Base-by-base conservation (phyloP, 2,113 vertebrate species). In the Strix uralensis region DNA sequence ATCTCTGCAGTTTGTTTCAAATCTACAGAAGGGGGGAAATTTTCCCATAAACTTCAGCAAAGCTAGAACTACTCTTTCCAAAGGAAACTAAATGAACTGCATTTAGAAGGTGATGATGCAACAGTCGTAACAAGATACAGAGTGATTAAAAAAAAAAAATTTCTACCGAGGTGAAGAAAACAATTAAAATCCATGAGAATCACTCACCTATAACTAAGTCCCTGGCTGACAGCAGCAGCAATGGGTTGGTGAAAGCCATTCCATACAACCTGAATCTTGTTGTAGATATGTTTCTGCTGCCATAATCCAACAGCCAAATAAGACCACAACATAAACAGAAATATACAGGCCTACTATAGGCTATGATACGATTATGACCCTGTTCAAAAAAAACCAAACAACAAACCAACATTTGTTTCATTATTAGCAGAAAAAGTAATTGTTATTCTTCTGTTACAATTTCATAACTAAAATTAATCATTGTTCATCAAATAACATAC, bases 331-430 rank as follows among this genome's bases (percentile, higher is more conserved):
- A 99, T 92, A 99, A 97, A 98, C 99, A 99, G 98, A 99, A 99
- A 98, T 99, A 99, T 97, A 99, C 99, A 71, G 99, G 99, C 97
- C 99, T 98, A 98, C 99, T 99, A 98, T 99, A 99, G 59, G 99
- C 99, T 95, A 99, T 99, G 98, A 99, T 99, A 86, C 99, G 99
- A 94, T 99, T 99, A 96, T 99, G 99, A 96, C 99, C 99, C 99
- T 99, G 97, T 92, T 92, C 15, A 17, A 66, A 52, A 52, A 66
- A 54, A 11, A 57, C n/a, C 57, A 12, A 27, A 46, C 94, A 94
- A 81, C 26, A 55, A 65, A 7, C 93, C 58, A 44, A 32, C 7
- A 71, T 63, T 74, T 14, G 5, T 40, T 86, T 78, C 61, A 55
- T 80, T 90, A 69, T 44, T 51, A 66, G 15, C 26, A 25, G 36